A percentile compares a stretch with the other conserved stretches of the same genome.
These are phyloP conservation scores for Brachypteracias leptosomus DNA, from an alignment of 2,113 vertebrate species.

Conservation along the genomic window DNA sequence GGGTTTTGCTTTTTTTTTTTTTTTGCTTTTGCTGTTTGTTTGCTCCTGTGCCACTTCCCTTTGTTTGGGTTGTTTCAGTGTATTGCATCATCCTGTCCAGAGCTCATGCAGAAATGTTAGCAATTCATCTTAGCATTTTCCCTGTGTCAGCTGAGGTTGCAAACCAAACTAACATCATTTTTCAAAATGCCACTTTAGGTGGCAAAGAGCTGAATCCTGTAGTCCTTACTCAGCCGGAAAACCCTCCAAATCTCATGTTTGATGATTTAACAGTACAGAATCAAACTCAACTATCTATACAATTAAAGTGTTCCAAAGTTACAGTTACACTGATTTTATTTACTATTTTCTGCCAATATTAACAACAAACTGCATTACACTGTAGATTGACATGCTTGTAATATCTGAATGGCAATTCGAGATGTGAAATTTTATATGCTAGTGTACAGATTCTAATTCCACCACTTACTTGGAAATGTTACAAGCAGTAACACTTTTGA, in stretches of 20 bases:
- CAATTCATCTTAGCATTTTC: slow-evolving; percentile 45
- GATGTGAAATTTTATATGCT: not conserved
- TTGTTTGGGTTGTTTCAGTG: not conserved
- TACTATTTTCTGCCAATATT: not conserved
- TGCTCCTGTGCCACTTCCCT: not conserved
- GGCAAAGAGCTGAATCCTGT: slow-evolving; percentile 1
- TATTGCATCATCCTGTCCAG: slow-evolving; percentile 22
- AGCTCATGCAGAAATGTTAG: slow-evolving; percentile 44
- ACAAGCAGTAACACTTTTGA: not conserved
- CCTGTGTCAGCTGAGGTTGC: slow-evolving; percentile 1
- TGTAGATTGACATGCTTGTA: not conserved
- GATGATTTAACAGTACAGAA: not conserved
- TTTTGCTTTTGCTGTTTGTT: not conserved
- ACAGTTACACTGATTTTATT: not conserved
- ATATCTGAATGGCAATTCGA: not conserved
- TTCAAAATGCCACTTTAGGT: slow-evolving; percentile 57
- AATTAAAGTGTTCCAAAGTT: not conserved
- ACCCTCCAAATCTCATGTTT: not conserved
- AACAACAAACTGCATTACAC: not conserved
- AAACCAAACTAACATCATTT: slow-evolving; percentile 25
- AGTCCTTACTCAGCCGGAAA: not conserved
- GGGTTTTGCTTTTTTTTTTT: too few species aligned
- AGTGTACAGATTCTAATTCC: not conserved
- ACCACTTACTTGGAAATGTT: not conserved
- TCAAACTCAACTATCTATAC: not conserved